Evolutionary conservation across 2,888 invertebrate species (phyloP), one percentile per base, ranked within the genome.

Genomic region (Malachius bipustulatus): DNA sequence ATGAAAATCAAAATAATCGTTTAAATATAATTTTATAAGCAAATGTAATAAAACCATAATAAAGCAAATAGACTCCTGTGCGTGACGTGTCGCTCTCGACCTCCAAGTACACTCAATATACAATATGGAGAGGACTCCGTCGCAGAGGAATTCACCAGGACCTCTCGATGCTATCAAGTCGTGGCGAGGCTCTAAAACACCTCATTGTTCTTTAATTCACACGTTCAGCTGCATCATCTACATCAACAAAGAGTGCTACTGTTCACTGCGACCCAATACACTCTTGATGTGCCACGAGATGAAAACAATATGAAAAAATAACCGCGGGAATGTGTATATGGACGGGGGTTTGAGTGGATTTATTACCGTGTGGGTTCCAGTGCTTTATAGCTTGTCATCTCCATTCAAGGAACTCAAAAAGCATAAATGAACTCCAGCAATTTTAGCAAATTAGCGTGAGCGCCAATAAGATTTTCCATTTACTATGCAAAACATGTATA

Each of bases 171-270:
- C 8, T 8, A 28, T 8, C 29, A 28, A 12, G 14, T 29, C 14
- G 24, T 26, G 30, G 31, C 14, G 30, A 48, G 43, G 42, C 38
- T 44, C 48, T 47, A 47, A 51, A 47, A 47, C 44, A 43, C 44
- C 45, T 48, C 43, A 47, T 51, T 52, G 45, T 48, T 45, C 46
- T 47, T 52, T 49, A 51, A 53, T 53, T 53, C 52, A 53, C 53
- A 53, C 51, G 40, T 52, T 48, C 41, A 40, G 45, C 53, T 44
- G 49, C 53, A 52, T 53, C 53, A 52, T 51, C 52, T 48, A 43
- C 40, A 41, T 42, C 49, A 51, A 52, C 51, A 52, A 52, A 47
- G 51, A 40, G 39, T 37, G 51, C 52, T 52, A 52, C 52, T 52
- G 52, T 52, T 52, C 50, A 40, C 38, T 46, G 43, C 49, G 48